phyloP scores from a whole-genome alignment of 1,140 invertebrate genomes.

The Melitaea cinxia region DNA sequence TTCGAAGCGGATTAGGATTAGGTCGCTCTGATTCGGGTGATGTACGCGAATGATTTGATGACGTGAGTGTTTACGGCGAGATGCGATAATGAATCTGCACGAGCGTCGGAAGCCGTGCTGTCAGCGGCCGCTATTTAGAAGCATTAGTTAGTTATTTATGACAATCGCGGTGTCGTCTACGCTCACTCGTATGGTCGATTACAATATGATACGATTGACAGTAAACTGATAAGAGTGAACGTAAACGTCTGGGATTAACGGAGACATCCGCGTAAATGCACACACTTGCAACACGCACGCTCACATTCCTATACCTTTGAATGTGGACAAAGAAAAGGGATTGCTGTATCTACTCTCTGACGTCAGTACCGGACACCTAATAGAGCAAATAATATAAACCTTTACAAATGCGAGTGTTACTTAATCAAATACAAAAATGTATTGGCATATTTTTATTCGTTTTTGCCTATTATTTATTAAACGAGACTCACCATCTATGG shows the following conservation, averaged over 20 bases:
- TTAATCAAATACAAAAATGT: neutral
- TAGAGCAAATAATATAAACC: slow-evolving; percentile 72
- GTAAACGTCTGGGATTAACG: slow-evolving; percentile 46
- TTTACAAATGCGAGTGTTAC: slow-evolving; percentile 42
- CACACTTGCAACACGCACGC: slow-evolving; percentile 77
- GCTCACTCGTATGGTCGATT: slow-evolving; percentile 35
- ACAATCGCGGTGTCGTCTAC: slow-evolving; percentile 40
- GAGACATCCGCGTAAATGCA: slow-evolving; percentile 59
- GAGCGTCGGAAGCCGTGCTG: slow-evolving; percentile 63
- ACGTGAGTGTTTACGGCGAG: slow-evolving; percentile 53
- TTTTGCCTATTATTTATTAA: neutral
- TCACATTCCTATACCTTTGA: slow-evolving; percentile 80
- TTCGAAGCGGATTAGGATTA: slow-evolving; percentile 59
- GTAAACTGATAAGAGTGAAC: slow-evolving; percentile 41
- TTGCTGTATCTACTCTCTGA: slow-evolving; percentile 79
- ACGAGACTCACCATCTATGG: slow-evolving; percentile 67
- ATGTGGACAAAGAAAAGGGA: slow-evolving; percentile 78
- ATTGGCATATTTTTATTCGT: neutral
- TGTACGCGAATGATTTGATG: slow-evolving; percentile 46
- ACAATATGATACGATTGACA: neutral
- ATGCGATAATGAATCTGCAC: slow-evolving; percentile 26
- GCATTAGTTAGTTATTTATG: slow-evolving; percentile 68
- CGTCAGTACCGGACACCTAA: slow-evolving; percentile 80
- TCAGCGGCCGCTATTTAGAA: slow-evolving; percentile 59
- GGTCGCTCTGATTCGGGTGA: slow-evolving; percentile 45